These are phyloP conservation scores for Phalanger gymnotis DNA, from an alignment of 2,797 vertebrate species.

Conservation along the genomic window DNA sequence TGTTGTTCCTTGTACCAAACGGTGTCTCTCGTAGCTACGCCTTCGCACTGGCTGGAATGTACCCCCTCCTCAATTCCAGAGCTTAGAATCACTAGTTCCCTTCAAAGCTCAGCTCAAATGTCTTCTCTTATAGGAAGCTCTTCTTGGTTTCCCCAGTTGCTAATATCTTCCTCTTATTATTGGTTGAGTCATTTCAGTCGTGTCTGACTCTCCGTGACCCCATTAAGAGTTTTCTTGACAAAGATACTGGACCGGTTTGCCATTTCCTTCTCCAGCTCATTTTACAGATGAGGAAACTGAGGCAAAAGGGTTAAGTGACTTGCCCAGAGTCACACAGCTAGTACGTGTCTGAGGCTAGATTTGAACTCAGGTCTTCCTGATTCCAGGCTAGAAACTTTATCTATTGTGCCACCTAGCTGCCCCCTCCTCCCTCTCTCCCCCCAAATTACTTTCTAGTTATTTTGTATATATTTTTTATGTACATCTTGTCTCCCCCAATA, in stretches of 20 bases:
- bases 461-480: neutral
- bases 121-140: neutral
- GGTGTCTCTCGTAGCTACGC: neutral
- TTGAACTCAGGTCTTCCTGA: neutral
- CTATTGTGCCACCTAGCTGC: neutral
- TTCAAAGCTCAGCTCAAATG: neutral
- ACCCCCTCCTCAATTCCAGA: neutral
- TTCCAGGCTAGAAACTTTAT: neutral
- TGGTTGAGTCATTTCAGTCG: neutral
- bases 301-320: neutral
- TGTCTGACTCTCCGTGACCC: neutral
- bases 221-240: neutral
- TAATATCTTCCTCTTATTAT: neutral
- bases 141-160: neutral
- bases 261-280: neutral
- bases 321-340: neutral
- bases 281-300: neutral
- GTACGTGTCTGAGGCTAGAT: neutral
- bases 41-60: neutral
- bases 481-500: neutral
- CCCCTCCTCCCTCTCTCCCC: neutral
- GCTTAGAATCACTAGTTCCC: neutral
- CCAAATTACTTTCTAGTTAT: neutral
- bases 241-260: neutral
- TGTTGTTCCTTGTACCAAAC: neutral